These are phyloP conservation scores for Tympanoctomys barrerae DNA, from an alignment of 2,797 vertebrate genomes.

Conservation along the genomic window DNA sequence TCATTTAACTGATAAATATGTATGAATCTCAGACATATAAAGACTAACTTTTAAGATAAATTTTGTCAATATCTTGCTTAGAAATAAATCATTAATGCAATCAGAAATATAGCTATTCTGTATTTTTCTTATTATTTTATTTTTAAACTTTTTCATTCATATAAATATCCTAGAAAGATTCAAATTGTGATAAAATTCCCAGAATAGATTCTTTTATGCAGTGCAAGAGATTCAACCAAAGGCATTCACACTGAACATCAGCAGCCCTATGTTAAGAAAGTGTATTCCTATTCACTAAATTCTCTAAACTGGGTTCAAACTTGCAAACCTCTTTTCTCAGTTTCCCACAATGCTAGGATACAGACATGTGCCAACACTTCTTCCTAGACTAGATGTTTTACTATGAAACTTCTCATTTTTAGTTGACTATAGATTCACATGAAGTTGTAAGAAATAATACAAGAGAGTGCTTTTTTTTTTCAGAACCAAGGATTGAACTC, in stretches of 20 bases:
- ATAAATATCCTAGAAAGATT: not conserved
- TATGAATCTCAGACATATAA: not conserved
- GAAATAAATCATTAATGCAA: not conserved
- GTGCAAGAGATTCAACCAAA: not conserved
- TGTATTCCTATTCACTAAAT: not conserved
- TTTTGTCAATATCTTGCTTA: not conserved
- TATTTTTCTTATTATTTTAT: not conserved
- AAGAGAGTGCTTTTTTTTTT: too few species aligned
- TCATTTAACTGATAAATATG: not conserved
- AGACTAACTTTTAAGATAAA: constrained; percentile 32
- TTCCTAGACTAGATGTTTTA: not conserved
- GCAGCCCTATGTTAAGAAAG: not conserved
- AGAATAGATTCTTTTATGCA: not conserved
- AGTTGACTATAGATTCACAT: not conserved
- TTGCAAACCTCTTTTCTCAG: not conserved
- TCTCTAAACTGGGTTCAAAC: not conserved
- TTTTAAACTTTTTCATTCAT: not conserved
- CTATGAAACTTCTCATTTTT: not conserved
- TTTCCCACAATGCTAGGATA: not conserved
- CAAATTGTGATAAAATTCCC: not conserved
- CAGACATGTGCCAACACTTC: not conserved
- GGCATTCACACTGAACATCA: not conserved
- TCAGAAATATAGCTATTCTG: not conserved
- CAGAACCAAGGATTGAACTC: too few species aligned
- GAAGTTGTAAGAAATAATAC: not conserved